phyloP scores from a whole-genome alignment of 2,888 invertebrate species.

The Lasioglossum oenotherae region DNA sequence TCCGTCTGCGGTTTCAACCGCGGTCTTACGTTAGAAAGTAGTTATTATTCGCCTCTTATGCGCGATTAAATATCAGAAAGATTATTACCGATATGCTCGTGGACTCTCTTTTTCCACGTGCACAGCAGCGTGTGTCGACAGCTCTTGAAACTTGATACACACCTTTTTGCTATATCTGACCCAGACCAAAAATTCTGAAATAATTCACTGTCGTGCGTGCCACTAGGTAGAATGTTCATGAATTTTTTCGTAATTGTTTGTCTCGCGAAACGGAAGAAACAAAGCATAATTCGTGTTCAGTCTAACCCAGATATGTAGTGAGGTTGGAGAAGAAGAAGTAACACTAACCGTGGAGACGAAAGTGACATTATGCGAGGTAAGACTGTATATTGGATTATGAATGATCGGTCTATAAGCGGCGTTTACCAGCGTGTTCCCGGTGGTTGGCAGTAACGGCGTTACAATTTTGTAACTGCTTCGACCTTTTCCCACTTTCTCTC shows the following conservation, averaged over 20 bases:
- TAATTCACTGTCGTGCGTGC: too few species aligned
- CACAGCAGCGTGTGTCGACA: background rate
- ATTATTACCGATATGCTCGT: constrained; percentile 20
- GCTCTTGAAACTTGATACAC: background rate
- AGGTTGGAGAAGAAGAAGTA: too few species aligned
- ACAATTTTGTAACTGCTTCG: constrained; percentile 56
- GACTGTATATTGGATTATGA: constrained; percentile 11
- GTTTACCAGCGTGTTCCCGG: constrained; percentile 29
- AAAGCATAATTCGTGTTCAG: too few species aligned
- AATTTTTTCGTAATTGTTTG: too few species aligned
- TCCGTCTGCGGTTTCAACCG: constrained; percentile 45
- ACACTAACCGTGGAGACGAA: too few species aligned
- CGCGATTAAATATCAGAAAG: constrained; percentile 41
- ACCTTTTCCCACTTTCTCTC: constrained; percentile 62
- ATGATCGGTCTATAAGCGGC: constrained; percentile 14
- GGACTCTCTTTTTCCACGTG: background rate
- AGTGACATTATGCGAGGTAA: too few species aligned
- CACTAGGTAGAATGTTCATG: too few species aligned
- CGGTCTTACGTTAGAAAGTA: constrained; percentile 42
- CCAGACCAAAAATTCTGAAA: too few species aligned
- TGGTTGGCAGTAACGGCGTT: constrained; percentile 51
- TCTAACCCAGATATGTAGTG: too few species aligned
- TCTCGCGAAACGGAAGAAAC: too few species aligned
- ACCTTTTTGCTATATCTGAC: background rate
- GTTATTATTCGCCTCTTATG: constrained; percentile 39